phyloP scores from a whole-genome alignment of 2,113 vertebrate species.

The Spermophilus dauricus region DNA sequence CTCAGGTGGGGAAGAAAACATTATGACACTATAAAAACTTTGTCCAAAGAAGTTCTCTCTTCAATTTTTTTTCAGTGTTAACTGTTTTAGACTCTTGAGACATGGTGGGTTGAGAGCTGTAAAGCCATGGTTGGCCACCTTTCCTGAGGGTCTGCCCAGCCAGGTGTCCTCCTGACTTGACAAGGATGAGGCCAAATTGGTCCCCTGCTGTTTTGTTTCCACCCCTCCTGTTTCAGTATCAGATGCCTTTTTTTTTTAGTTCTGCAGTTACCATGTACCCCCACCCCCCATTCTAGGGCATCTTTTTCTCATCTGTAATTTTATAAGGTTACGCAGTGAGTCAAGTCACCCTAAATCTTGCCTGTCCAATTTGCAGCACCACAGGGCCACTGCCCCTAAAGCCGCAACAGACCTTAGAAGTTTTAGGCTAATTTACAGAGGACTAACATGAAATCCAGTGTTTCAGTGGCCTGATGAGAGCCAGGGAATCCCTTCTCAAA shows the following conservation, averaged over 20 bases:
- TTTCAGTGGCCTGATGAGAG: neutral
- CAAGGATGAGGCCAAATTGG: neutral
- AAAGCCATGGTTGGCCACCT: neutral
- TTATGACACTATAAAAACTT: neutral
- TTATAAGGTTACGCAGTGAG: neutral
- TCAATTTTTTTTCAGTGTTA: neutral
- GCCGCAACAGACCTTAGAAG: neutral
- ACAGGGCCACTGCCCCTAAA: neutral
- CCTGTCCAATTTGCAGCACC: neutral
- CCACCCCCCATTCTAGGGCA: neutral
- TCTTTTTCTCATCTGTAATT: neutral
- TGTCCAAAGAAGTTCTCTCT: neutral
- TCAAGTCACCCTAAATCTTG: neutral
- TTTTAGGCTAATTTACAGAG: neutral
- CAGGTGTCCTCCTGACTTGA: neutral
- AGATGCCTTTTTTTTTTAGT: neutral
- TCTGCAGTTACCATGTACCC: neutral
- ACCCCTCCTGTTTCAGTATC: neutral
- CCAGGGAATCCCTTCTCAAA: neutral
- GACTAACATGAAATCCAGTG: neutral
- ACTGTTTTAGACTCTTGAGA: neutral
- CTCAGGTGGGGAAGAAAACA: neutral
- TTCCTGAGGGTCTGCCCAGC: neutral
- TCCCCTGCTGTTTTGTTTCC: neutral
- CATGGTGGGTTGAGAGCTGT: neutral